A percentile compares a stretch with the other conserved stretches of the same genome.
These are phyloP conservation scores for Eumerus sabulonum DNA, from an alignment of 2,888 invertebrate species.

Conservation along the genomic window DNA sequence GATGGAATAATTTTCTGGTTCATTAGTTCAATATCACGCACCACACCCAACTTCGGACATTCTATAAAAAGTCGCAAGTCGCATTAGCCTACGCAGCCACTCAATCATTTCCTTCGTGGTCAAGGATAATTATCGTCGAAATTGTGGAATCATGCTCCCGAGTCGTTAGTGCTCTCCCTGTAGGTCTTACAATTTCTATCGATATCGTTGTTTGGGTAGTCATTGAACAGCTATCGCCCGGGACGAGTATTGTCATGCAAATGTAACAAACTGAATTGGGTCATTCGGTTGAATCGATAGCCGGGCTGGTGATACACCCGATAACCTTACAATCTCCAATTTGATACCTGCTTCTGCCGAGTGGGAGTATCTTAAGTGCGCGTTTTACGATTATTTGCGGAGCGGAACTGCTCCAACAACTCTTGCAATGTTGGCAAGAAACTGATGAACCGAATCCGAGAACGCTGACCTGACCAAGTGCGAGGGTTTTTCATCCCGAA, in stretches of 20 bases:
- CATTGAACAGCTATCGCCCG: constrained; percentile 57
- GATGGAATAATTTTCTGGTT: constrained; percentile 47
- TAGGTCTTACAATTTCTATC: background rate
- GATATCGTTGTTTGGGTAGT: constrained; percentile 56
- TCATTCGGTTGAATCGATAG: constrained; percentile 49
- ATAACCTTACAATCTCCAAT: constrained; percentile 33
- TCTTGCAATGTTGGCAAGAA: background rate
- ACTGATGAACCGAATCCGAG: background rate
- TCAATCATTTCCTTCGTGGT: constrained; percentile 62
- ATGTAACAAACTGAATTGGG: constrained; percentile 56
- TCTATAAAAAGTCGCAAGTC: constrained; percentile 23
- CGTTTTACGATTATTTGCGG: constrained; percentile 48
- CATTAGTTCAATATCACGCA: constrained; percentile 42
- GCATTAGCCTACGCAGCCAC: constrained; percentile 34
- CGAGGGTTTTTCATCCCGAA: too few relatives aligned
- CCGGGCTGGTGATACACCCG: constrained; percentile 9
- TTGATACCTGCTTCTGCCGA: background rate
- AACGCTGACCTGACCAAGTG: constrained; percentile 14
- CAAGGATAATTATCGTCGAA: constrained; percentile 49
- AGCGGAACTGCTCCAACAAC: too few relatives aligned
- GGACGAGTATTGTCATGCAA: constrained; percentile 49
- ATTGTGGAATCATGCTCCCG: constrained; percentile 29
- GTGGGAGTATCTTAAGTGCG: constrained; percentile 37
- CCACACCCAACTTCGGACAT: constrained; percentile 6
- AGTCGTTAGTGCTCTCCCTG: constrained; percentile 35